Conservation (phyloP, 2,888 invertebrate species). For the Parnassius apollo region DNA sequence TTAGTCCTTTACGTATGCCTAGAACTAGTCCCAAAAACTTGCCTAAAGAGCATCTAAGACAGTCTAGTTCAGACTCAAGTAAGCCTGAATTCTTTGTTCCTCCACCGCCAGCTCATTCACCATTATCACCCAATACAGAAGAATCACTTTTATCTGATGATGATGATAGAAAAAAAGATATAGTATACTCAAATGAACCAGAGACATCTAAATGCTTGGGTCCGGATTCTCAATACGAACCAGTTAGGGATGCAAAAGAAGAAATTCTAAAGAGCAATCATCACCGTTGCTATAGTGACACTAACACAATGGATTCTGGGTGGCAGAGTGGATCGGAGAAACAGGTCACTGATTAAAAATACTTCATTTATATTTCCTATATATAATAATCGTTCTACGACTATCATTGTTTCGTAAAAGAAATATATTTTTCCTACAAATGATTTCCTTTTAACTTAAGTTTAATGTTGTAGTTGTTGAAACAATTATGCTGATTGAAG, state of each 20-base stretch:
- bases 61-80: constrained; percentile 51
- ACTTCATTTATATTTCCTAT: neutral
- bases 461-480: constrained; percentile 6
- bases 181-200: constrained; percentile 62
- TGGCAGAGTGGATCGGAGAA: constrained; percentile 86
- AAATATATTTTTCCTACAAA: constrained; percentile 2
- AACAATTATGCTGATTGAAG: neutral
- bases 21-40: constrained; percentile 55
- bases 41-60: constrained; percentile 55
- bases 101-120: constrained; percentile 55
- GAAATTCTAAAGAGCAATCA: constrained; percentile 66
- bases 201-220: constrained; percentile 63
- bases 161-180: constrained; percentile 50
- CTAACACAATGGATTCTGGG: constrained; percentile 84
- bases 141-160: constrained; percentile 68
- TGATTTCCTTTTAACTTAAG: neutral
- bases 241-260: constrained; percentile 61
- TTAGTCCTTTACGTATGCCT: constrained; percentile 59
- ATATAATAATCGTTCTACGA: neutral
- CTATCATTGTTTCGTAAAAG: no score
- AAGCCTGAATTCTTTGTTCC: constrained; percentile 61
- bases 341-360: constrained; percentile 70
- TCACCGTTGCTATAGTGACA: constrained; percentile 80
- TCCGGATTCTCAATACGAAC: constrained; percentile 71
- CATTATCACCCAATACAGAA: constrained; percentile 69